Conservation (phyloP, 2,797 vertebrate species). For the Leucoraja ocellata region DNA sequence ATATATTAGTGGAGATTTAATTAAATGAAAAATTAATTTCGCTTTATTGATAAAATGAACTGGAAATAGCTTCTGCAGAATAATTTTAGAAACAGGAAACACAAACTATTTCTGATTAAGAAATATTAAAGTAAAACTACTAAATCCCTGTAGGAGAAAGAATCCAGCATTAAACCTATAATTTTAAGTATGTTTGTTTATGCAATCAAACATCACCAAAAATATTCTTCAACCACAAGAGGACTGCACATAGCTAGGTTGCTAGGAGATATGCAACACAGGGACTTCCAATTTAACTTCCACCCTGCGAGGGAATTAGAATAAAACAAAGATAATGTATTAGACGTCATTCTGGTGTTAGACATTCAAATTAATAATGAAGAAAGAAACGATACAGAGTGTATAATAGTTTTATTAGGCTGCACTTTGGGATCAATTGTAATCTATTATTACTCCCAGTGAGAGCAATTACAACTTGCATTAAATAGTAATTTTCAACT, state of each 20-base stretch:
- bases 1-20: neutral
- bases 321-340: constrained; percentile 32
- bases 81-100: neutral
- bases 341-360: constrained; percentile 20
- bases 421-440: neutral
- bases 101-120: neutral
- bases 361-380: constrained; percentile 32
- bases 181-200: constrained; percentile 24
- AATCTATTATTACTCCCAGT: neutral
- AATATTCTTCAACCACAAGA: constrained; percentile 15
- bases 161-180: neutral
- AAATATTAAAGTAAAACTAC: constrained; percentile 30
- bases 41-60: neutral
- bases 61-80: neutral
- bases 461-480: neutral
- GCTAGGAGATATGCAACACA: constrained; percentile 3
- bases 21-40: neutral
- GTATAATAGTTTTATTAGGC: constrained; percentile 7
- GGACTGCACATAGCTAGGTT: constrained; percentile 21
- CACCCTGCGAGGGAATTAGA: neutral
- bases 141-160: neutral
- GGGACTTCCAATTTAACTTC: constrained; percentile 25
- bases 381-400: neutral
- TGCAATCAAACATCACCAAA: constrained; percentile 14
- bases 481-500: neutral